Percentiles rank a stretch among this genome's conserved stretches.
Conservation (phyloP, 2,888 invertebrate genomes). For the Pristionchus maxplancki region DNA sequence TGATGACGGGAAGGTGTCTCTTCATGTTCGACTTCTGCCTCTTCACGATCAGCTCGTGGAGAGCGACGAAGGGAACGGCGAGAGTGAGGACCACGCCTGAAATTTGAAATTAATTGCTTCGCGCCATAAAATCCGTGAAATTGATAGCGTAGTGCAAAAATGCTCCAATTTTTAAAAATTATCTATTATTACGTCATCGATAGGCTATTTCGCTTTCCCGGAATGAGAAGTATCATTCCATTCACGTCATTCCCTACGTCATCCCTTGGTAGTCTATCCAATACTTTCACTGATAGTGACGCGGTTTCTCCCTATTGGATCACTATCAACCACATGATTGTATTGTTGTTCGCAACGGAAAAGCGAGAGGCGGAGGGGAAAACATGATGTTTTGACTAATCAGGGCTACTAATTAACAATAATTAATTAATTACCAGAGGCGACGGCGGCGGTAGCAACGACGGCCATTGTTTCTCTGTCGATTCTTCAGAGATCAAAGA, state of each 20-base stretch:
- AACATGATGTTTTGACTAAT: neutral
- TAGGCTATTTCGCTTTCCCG: neutral
- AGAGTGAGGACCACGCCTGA: slow-evolving; percentile 40
- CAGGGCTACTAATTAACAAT: neutral
- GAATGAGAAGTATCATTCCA: no score
- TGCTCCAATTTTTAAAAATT: neutral
- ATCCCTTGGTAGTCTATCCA: neutral
- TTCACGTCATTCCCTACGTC: neutral
- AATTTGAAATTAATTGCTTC: neutral
- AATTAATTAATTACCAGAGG: slow-evolving; percentile 27
- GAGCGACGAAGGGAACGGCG: slow-evolving; percentile 49
- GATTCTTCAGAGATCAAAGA: slow-evolving; percentile 44
- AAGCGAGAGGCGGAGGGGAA: neutral
- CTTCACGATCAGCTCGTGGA: slow-evolving; percentile 51
- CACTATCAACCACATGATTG: neutral
- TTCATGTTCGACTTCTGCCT: slow-evolving; percentile 40
- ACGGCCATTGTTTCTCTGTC: slow-evolving; percentile 34
- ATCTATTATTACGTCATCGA: neutral
- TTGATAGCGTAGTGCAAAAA: no score
- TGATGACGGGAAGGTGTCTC: slow-evolving; percentile 43
- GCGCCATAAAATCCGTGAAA: no score
- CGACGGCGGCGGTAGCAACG: slow-evolving; percentile 25
- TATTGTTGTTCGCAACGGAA: neutral
- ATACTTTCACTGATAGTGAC: neutral
- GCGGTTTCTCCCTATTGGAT: neutral